Evolutionary conservation across 2,888 invertebrate genomes (phyloP).

Genomic region (Gastrophysa polygoni): DNA sequence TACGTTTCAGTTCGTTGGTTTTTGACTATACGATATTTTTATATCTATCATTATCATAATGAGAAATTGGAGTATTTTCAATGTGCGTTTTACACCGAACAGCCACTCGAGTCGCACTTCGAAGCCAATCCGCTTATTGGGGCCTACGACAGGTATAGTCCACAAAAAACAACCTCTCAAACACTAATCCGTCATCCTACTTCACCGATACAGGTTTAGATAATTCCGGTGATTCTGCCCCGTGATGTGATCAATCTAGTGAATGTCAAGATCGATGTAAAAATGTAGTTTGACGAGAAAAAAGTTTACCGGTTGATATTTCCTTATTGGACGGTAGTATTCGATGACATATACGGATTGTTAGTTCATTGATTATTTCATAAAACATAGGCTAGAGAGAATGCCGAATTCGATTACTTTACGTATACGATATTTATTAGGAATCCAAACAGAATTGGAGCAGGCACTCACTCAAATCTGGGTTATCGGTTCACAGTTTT

Average conservation of each 20-base stretch:
- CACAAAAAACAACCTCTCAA: neutral
- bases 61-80: no score
- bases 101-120: no score
- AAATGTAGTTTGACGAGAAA: constrained; percentile 22
- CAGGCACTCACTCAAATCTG: neutral
- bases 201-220: neutral
- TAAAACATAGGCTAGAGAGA: neutral
- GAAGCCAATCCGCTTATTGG: neutral
- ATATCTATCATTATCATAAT: no score
- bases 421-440: neutral
- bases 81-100: no score
- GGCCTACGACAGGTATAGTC: neutral
- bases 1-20: no score
- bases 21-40: no score
- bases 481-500: neutral
- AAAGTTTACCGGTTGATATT: constrained; percentile 21
- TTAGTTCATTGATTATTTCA: constrained; percentile 1
- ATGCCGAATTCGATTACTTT: neutral
- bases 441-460: neutral
- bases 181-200: neutral
- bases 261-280: neutral
- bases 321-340: constrained; percentile 8
- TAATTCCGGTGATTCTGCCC: neutral
- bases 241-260: neutral
- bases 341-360: constrained; percentile 6